Percentiles rank a stretch among this genome's conserved stretches.
Evolutionary conservation across 2,113 vertebrate species (phyloP).

Genomic region (Talpa occidentalis): DNA sequence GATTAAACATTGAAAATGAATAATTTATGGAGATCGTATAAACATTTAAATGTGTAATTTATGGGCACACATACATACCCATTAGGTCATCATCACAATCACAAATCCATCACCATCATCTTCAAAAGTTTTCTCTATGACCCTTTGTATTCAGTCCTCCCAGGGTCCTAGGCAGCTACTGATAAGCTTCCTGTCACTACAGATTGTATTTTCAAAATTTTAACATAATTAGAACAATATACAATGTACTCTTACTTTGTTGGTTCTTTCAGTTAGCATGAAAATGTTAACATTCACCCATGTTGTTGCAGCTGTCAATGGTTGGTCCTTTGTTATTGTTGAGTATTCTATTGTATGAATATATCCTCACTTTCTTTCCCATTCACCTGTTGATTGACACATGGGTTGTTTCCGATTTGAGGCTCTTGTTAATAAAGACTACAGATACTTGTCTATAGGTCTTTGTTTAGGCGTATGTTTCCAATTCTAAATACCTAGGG

Average conservation of each 20-base stretch:
- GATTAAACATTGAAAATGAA: background rate
- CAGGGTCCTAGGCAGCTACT: background rate
- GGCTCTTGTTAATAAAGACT: background rate
- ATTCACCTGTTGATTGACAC: background rate
- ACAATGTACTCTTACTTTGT: background rate
- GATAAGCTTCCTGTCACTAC: background rate
- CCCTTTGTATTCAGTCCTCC: background rate
- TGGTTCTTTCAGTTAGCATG: background rate
- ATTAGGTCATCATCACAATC: background rate
- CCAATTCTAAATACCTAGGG: background rate
- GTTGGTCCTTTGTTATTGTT: background rate
- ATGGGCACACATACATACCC: background rate
- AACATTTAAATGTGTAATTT: no score
- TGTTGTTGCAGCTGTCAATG: background rate
- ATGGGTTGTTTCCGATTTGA: background rate
- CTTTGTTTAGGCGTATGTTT: background rate
- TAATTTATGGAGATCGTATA: background rate
- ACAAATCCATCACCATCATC: background rate
- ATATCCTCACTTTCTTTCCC: background rate
- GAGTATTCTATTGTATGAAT: background rate
- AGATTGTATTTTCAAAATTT: background rate
- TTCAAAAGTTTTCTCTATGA: background rate
- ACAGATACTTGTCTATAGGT: background rate
- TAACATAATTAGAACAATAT: background rate
- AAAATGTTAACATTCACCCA: background rate